Evolutionary conservation across 2,888 invertebrate species (phyloP).

Genomic region (Andrena hattorfiana): DNA sequence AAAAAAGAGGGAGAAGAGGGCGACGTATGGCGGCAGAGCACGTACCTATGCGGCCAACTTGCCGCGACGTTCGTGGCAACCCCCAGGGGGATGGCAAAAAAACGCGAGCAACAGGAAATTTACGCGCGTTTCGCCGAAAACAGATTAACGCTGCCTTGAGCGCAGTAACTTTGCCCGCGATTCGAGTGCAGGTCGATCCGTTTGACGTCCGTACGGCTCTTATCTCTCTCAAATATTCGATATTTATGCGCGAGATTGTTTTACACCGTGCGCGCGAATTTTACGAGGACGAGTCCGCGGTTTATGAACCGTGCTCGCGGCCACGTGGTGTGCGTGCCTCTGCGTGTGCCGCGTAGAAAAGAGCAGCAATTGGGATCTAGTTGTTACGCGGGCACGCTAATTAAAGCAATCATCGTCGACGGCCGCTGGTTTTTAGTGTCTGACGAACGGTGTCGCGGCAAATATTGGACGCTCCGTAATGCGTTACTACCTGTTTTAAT

Average conservation of each 20-base stretch:
- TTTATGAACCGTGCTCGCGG: slow-evolving; percentile 25
- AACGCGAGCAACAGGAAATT: slow-evolving; percentile 28
- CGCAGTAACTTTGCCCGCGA: slow-evolving; percentile 30
- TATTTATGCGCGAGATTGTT: slow-evolving; percentile 32
- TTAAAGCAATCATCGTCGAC: slow-evolving; percentile 39
- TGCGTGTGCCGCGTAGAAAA: slow-evolving; percentile 13
- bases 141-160: slow-evolving; percentile 49
- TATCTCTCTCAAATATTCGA: slow-evolving; percentile 41
- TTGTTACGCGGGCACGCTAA: slow-evolving; percentile 24
- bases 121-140: slow-evolving; percentile 47
- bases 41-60: slow-evolving; percentile 31
- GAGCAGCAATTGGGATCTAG: slow-evolving; percentile 30
- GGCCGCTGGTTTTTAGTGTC: slow-evolving; percentile 38
- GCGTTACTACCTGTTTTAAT: slow-evolving; percentile 30
- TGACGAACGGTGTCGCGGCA: not conserved
- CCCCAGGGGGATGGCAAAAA: slow-evolving; percentile 6
- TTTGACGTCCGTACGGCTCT: slow-evolving; percentile 17
- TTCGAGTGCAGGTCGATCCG: slow-evolving; percentile 47
- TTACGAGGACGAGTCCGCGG: slow-evolving; percentile 22
- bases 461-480: not conserved
- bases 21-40: slow-evolving; percentile 28
- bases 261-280: slow-evolving; percentile 17
- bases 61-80: slow-evolving; percentile 25
- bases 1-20: slow-evolving; percentile 9
- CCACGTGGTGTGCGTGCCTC: not conserved